Conservation (phyloP, 2,113 vertebrate species). For the chimpanzee (Pan troglodytes) region NHGRI_mPanTro3-v2.1_pri NC_072403.2:112783501-112784000, state of each 20-base stretch:
- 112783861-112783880: not conserved
- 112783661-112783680: constrained; percentile 35
- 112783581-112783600: not conserved
- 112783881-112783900: not conserved
- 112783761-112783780: not conserved
- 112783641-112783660: not conserved
- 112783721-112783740: not conserved
- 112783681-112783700: constrained; percentile 3
- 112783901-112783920: not conserved
- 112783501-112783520: not conserved
- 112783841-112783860: not conserved
- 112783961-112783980: not conserved
- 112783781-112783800: not conserved
- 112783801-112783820: not conserved
- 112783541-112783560: not conserved
- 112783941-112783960: not conserved
- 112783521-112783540: not conserved
- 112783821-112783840: not conserved
- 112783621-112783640: not conserved
- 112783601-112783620: not conserved
- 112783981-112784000: not conserved
- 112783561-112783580: not conserved
- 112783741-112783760: not conserved
- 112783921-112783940: not conserved
- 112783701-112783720: not conserved